phyloP scores from a whole-genome alignment of 2,797 vertebrate species.

The Antennarius maculatus region DNA sequence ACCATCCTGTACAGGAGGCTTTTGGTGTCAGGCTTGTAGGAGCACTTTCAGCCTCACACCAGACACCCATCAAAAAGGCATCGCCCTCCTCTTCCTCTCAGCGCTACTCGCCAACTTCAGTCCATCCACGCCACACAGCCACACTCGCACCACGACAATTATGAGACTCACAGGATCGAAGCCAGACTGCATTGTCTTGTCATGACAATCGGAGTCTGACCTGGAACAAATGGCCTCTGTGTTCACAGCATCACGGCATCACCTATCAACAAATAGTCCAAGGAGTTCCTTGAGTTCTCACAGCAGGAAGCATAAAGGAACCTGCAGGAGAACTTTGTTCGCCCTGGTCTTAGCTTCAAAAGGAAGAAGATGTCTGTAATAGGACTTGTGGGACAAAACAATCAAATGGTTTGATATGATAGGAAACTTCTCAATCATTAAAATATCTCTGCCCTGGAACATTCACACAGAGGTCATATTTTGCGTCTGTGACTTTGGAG shows the following conservation, averaged over 20 bases:
- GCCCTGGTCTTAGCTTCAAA: not conserved
- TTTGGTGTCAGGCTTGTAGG: not conserved
- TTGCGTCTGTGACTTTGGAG: constrained; percentile 29
- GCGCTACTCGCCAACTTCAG: constrained; percentile 23
- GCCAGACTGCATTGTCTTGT: constrained; percentile 46
- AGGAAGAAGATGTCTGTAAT: no score
- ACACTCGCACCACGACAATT: constrained; percentile 28
- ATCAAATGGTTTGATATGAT: not conserved
- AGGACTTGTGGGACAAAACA: not conserved
- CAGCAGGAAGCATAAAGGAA: constrained; percentile 12
- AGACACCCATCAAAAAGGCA: constrained; percentile 40
- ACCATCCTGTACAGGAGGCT: not conserved
- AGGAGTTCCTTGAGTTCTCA: constrained; percentile 29
- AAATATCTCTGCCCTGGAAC: constrained; percentile 12
- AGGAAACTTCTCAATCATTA: not conserved
- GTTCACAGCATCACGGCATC: constrained; percentile 28
- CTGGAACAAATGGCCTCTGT: constrained; percentile 46
- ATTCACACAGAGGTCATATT: constrained; percentile 47
- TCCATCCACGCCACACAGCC: constrained; percentile 25
- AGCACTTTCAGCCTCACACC: constrained; percentile 7
- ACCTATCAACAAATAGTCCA: constrained; percentile 14
- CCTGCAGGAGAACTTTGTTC: constrained; percentile 7
- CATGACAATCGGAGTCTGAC: constrained; percentile 61
- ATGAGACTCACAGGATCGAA: constrained; percentile 22
- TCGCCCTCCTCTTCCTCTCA: constrained; percentile 26